These are phyloP conservation scores for Sinopyrophorus schimmeli DNA, from an alignment of 2,888 invertebrate species.

Conservation along the genomic window DNA sequence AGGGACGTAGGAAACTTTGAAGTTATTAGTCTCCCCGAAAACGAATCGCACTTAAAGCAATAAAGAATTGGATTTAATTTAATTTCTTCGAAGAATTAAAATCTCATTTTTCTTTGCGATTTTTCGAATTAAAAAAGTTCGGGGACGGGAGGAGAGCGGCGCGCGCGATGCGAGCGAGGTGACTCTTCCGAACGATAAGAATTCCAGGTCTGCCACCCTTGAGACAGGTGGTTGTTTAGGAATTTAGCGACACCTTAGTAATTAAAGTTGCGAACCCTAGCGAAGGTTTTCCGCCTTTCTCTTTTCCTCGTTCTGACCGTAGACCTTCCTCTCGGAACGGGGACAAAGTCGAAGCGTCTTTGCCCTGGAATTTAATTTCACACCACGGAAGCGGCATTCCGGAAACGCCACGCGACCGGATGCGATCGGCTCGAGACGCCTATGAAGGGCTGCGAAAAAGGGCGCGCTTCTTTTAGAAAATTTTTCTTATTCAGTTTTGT, in stretches of 20 bases:
- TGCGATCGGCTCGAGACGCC: constrained; percentile 24
- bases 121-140: too few species aligned
- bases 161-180: too few species aligned
- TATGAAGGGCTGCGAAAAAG: background rate
- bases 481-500: background rate
- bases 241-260: constrained; percentile 44
- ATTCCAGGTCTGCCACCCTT: constrained; percentile 28
- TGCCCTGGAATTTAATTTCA: constrained; percentile 49
- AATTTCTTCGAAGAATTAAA: too few species aligned
- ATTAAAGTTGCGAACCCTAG: constrained; percentile 44
- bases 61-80: too few species aligned
- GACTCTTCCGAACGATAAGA: background rate
- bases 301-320: constrained; percentile 36
- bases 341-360: constrained; percentile 37
- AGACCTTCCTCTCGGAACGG: constrained; percentile 22
- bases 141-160: too few species aligned
- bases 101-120: too few species aligned
- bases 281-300: too few species aligned
- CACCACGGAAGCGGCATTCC: constrained; percentile 44
- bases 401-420: constrained; percentile 32
- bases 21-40: too few species aligned
- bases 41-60: too few species aligned
- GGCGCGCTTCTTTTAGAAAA: constrained; percentile 1
- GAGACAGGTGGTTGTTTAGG: constrained; percentile 41
- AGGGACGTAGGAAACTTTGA: too few species aligned